Evolutionary conservation across 2,797 vertebrate species (phyloP).

Genomic region (Geotrypetes seraphini): DNA sequence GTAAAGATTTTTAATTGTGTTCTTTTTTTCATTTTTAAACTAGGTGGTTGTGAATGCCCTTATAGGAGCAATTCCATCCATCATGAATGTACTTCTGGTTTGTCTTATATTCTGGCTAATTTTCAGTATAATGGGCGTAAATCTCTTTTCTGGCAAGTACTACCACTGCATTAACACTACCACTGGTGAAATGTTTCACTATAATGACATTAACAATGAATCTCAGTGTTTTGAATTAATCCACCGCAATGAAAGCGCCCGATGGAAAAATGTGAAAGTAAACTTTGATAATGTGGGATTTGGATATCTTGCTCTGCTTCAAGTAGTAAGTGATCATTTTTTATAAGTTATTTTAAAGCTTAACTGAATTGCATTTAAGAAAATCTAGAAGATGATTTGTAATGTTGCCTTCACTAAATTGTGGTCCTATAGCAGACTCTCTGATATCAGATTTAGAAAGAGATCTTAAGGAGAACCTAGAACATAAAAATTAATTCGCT

Average conservation of each 20-base stretch:
- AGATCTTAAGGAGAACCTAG: no score
- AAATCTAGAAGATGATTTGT: no score
- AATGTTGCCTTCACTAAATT: no score
- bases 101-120: slow-evolving; percentile 99
- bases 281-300: slow-evolving; percentile 92
- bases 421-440: no score
- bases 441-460: no score
- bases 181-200: slow-evolving; percentile 26
- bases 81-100: slow-evolving; percentile 95
- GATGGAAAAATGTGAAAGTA: slow-evolving; percentile 82
- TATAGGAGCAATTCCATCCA: slow-evolving; percentile 93
- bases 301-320: slow-evolving; percentile 87
- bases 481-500: no score
- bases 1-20: not conserved
- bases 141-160: slow-evolving; percentile 89
- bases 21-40: slow-evolving; percentile 25
- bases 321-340: slow-evolving; percentile 91
- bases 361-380: no score
- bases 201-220: slow-evolving; percentile 41
- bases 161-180: slow-evolving; percentile 64
- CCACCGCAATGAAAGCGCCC: slow-evolving; percentile 36
- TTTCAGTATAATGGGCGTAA: slow-evolving; percentile 98
- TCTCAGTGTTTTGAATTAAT: slow-evolving; percentile 45
- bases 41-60: slow-evolving; percentile 97
- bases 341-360: no score